Base-by-base conservation (phyloP, 1,140 invertebrate genomes). In the Leptonema lineaticorne region DNA sequence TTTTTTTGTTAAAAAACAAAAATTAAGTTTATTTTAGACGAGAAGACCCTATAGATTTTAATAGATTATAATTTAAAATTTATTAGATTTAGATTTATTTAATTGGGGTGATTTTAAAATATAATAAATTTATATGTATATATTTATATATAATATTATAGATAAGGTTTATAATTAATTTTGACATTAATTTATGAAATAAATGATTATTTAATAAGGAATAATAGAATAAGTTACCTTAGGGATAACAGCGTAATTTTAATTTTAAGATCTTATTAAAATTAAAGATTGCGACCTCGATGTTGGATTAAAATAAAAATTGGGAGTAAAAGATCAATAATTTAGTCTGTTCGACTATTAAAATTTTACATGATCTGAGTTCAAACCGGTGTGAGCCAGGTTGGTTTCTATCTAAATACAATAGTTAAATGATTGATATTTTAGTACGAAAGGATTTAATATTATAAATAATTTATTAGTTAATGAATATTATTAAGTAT, bases 291-390 rank as follows among this genome's bases (percentile, higher is more conserved):
- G 84, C 84, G 84, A 90, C 88, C 87, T 90, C 88, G 88, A 90
- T 91, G 88, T 90, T 90, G 87, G 86, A 89, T 89, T 89, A 88
- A 87, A 81, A 83, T 83, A 77, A 82, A 85, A 76, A 78, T 80
- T 83, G 80, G 79, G 81, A 83, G 84, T 72, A 88, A 82, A 78
- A 81, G 78, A 80, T 86, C 78, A 82, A 80, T 76, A 75, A 79
- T 84, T 85, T 82, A 82, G 86, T 89, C 87, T 90, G 88, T 90
- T 90, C 88, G 86, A 88, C 86, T 83, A 83, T 89, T 87, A 85
- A 88, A 86, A 82, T 85, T 80, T 87, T 89, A 89, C 88, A 88
- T 89, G 87, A 89, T 89, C 84, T 90, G 87, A 69, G 68, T 69
- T 69, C 68, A 69, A 41, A 64, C 68, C 68, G 68, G 68, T 20